A percentile compares a stretch with the other conserved stretches of the same genome.
Evolutionary conservation across 2,888 invertebrate species (phyloP).

Genomic region (Hirtodrosophila duncani): DNA sequence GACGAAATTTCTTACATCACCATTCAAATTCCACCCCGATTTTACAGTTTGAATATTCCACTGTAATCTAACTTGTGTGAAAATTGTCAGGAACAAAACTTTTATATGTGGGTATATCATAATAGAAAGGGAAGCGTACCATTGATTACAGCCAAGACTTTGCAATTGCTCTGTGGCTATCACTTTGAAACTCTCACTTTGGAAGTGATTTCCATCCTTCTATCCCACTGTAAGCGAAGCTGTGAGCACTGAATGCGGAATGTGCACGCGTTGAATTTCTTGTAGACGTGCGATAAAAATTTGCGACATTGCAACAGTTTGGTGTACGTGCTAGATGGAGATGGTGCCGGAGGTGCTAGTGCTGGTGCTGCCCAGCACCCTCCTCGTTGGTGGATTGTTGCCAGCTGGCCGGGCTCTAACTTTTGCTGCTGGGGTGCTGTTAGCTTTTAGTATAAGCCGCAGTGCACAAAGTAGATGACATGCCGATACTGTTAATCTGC

Average conservation of each 20-base stretch:
- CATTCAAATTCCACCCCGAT: too few species aligned
- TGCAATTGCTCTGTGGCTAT: too few species aligned
- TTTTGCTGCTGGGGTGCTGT: slow-evolving; percentile 36
- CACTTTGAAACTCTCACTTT: not conserved
- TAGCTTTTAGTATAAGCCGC: slow-evolving; percentile 65
- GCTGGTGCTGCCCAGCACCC: not conserved
- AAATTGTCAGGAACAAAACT: too few species aligned
- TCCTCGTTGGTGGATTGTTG: slow-evolving; percentile 5
- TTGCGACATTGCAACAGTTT: slow-evolving; percentile 76
- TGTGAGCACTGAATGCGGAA: slow-evolving; percentile 65
- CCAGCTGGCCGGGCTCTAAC: slow-evolving; percentile 1
- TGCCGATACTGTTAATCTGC: slow-evolving; percentile 74
- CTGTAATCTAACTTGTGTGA: too few species aligned
- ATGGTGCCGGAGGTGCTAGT: slow-evolving; percentile 16
- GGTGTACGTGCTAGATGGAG: slow-evolving; percentile 50
- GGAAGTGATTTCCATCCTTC: not conserved
- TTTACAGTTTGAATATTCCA: too few species aligned
- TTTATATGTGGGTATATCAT: too few species aligned
- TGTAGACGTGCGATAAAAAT: slow-evolving; percentile 76
- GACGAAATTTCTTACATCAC: too few species aligned
- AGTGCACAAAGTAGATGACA: slow-evolving; percentile 70
- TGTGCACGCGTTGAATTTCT: slow-evolving; percentile 75
- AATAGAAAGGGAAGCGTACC: too few species aligned
- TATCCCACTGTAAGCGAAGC: slow-evolving; percentile 43
- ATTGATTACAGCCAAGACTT: too few species aligned